A percentile compares a stretch with the other conserved stretches of the same genome.
phyloP scores from a whole-genome alignment of 2,888 invertebrate species.

The Drosophila kanekoi region DNA sequence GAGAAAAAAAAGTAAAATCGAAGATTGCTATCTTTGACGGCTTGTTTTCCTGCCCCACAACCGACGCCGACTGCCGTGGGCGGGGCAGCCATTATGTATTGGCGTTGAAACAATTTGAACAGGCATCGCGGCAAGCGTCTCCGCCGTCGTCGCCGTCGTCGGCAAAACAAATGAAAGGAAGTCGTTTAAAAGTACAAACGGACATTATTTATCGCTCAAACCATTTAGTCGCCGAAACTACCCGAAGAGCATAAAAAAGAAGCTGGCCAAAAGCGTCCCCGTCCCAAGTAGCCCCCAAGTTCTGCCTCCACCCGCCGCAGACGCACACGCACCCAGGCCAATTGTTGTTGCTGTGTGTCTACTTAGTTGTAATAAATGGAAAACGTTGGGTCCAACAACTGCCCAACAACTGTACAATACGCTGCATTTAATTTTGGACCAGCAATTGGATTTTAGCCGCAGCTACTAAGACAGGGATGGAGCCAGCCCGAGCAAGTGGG shows the following conservation, averaged over 20 bases:
- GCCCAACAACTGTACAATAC: no score
- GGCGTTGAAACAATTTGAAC: slow-evolving; percentile 84
- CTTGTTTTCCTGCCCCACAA: slow-evolving; percentile 70
- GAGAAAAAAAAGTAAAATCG: slow-evolving; percentile 73
- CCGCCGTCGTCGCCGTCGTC: slow-evolving; percentile 12
- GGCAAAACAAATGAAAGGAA: slow-evolving; percentile 83
- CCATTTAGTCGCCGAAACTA: slow-evolving; percentile 79
- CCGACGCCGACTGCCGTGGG: slow-evolving; percentile 45
- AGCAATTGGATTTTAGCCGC: slow-evolving; percentile 70
- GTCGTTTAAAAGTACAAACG: slow-evolving; percentile 85
- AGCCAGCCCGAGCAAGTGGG: neutral
- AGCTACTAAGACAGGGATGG: slow-evolving; percentile 44
- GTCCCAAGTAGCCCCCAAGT: slow-evolving; percentile 19
- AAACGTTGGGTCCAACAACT: slow-evolving; percentile 49
- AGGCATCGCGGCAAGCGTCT: slow-evolving; percentile 32
- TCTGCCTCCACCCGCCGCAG: neutral
- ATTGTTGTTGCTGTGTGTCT: slow-evolving; percentile 70
- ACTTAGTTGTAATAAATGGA: slow-evolving; percentile 77
- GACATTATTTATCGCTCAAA: slow-evolving; percentile 84
- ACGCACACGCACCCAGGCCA: slow-evolving; percentile 3
- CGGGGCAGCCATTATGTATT: slow-evolving; percentile 82
- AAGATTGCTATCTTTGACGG: slow-evolving; percentile 84
- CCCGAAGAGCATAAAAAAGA: slow-evolving; percentile 55
- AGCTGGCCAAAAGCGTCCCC: slow-evolving; percentile 29
- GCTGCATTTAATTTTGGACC: slow-evolving; percentile 69